A percentile compares a stretch with the other conserved stretches of the same genome.
Evolutionary conservation across 2,113 vertebrate species (phyloP).

Genomic region (Ranitomeya imitator): DNA sequence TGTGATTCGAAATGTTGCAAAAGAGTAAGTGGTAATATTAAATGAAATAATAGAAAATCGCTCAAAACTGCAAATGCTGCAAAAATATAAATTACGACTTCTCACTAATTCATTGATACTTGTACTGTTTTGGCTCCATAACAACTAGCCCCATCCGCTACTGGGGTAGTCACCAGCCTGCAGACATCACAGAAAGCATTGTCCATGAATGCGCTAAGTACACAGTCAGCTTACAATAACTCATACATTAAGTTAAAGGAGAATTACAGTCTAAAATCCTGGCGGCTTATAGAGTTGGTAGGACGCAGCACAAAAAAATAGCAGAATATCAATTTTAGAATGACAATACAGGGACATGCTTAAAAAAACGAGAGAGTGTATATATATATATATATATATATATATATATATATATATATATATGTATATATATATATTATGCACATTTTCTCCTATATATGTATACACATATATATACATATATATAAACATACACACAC

Average conservation of each 20-base stretch:
- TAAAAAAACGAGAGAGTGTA: neutral
- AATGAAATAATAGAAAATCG: neutral
- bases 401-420: neutral
- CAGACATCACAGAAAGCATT: constrained; percentile 29
- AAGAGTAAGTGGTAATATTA: neutral
- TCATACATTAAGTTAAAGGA: neutral
- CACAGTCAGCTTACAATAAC: constrained; percentile 23
- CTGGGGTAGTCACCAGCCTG: neutral
- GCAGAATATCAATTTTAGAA: neutral
- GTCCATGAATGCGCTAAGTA: neutral
- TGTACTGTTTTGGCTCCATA: neutral
- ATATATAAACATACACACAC: neutral
- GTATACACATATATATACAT: neutral
- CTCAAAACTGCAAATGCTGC: neutral
- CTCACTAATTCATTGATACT: neutral
- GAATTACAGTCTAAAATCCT: constrained; percentile 3
- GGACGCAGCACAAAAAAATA: neutral
- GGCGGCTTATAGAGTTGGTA: neutral
- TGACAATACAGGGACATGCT: neutral
- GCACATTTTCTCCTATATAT: no score
- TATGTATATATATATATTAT: neutral
- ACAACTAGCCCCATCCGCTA: neutral
- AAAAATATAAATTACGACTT: neutral
- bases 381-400: neutral
- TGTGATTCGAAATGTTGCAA: neutral